Evolutionary conservation across 2,888 invertebrate genomes (phyloP).

Genomic region (Calameuta idolon): DNA sequence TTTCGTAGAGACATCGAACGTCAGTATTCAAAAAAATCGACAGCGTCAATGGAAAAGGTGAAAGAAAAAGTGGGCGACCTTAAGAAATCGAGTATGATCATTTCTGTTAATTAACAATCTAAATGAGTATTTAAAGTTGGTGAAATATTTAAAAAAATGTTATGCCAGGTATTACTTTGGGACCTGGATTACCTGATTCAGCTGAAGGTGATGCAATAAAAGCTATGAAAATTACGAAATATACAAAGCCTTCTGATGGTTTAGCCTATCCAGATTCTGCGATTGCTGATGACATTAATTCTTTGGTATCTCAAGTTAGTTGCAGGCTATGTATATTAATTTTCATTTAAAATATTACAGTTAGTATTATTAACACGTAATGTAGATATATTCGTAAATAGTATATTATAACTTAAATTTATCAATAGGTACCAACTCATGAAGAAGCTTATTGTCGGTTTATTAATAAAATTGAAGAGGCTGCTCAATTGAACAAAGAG

Average conservation of each 20-base stretch:
- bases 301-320: background rate
- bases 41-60: background rate
- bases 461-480: constrained; percentile 11
- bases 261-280: background rate
- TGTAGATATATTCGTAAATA: background rate
- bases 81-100: constrained; percentile 7
- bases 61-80: constrained; percentile 19
- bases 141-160: background rate
- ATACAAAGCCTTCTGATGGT: background rate
- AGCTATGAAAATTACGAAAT: constrained; percentile 6
- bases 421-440: background rate
- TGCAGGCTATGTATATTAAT: background rate
- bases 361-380: background rate
- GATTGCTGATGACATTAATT: background rate
- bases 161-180: constrained; percentile 15
- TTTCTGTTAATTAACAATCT: background rate
- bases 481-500: constrained; percentile 3
- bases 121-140: background rate
- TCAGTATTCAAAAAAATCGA: constrained; percentile 7
- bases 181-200: constrained; percentile 6
- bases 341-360: background rate
- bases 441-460: constrained; percentile 13
- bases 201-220: constrained; percentile 11
- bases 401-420: background rate
- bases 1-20: constrained; percentile 7